Percentiles rank a stretch among this genome's conserved stretches.
Conservation (phyloP, 2,797 vertebrate species). For the Dromococcyx pavoninus region DNA sequence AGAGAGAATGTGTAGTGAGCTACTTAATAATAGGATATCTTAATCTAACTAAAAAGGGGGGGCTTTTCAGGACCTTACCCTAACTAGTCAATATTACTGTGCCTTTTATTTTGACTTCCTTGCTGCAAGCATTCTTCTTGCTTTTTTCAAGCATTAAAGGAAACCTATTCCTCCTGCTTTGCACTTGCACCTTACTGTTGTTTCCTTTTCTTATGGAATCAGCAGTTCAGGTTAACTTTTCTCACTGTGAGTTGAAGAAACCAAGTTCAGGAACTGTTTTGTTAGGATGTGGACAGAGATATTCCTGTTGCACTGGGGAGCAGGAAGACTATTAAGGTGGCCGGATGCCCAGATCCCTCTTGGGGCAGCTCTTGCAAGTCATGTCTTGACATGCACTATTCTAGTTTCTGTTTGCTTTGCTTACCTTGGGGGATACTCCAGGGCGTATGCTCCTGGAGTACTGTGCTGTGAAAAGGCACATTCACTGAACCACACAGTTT, state of each 20-base stretch:
- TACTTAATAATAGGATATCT: neutral
- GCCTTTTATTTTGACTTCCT: neutral
- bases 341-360: neutral
- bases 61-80: neutral
- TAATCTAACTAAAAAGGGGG: neutral
- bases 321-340: neutral
- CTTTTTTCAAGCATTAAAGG: neutral
- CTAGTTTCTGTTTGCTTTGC: neutral
- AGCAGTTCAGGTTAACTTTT: neutral
- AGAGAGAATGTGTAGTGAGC: neutral
- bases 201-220: neutral
- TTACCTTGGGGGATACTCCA: no score
- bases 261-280: neutral
- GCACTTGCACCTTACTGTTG: rapidly evolving
- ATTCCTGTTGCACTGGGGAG: neutral
- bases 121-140: neutral
- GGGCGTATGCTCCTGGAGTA: neutral
- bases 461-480: neutral
- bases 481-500: neutral
- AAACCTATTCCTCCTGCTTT: neutral
- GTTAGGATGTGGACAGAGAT: rapidly evolving
- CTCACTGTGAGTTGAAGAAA: neutral
- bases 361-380: neutral
- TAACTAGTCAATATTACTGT: neutral
- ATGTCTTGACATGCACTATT: neutral